phyloP scores from a whole-genome alignment of 2,113 vertebrate genomes.

The Panthera uncia region DNA sequence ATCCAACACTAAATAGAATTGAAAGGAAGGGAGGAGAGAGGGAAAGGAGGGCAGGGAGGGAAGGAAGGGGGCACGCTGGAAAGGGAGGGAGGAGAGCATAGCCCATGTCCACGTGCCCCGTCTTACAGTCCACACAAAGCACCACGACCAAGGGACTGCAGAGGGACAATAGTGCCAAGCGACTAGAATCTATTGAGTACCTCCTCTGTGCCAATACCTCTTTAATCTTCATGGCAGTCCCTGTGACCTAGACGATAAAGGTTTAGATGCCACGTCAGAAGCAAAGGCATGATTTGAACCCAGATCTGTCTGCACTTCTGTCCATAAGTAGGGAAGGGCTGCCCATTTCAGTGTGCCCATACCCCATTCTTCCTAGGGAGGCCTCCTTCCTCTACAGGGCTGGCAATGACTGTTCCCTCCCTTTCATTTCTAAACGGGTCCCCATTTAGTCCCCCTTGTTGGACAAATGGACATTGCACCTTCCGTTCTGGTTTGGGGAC shows the following conservation, averaged over 20 bases:
- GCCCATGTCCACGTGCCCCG: not conserved
- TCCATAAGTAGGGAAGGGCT: not conserved
- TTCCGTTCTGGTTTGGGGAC: not conserved
- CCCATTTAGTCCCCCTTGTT: too few relatives aligned
- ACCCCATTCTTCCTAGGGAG: not conserved
- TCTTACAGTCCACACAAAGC: not conserved
- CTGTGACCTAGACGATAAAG: not conserved
- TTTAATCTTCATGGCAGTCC: accelerated
- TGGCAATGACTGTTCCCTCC: not conserved
- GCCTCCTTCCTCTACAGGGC: not conserved
- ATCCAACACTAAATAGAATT: not conserved
- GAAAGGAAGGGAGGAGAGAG: not conserved
- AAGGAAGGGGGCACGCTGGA: not conserved
- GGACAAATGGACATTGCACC: not conserved
- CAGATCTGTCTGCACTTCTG: not conserved
- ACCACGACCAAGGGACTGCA: too few relatives aligned
- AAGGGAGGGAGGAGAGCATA: not conserved
- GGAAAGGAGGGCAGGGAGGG: accelerated
- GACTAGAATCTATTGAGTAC: not conserved
- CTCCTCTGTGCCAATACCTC: accelerated
- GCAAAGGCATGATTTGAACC: not conserved
- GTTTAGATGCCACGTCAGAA: accelerated
- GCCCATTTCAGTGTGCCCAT: accelerated
- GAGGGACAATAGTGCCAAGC: not conserved
- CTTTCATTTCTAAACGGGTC: accelerated